Evolutionary conservation across 2,113 vertebrate genomes (phyloP), one percentile per base, ranked within the genome.

Genomic region (Macquaria australasica): DNA sequence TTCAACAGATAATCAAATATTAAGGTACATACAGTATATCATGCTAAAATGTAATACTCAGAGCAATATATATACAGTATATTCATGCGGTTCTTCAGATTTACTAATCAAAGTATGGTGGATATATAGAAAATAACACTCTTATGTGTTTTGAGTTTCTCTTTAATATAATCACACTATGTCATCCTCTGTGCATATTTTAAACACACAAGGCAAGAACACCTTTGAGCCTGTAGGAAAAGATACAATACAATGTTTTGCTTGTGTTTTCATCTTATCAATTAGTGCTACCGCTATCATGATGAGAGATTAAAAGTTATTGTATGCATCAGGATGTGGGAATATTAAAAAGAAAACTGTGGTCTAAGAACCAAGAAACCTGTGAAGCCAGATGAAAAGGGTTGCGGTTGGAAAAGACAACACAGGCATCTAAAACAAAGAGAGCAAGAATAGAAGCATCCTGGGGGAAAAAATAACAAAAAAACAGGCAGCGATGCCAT

Each of bases 361-460:
- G 28, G 11, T 56, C 20, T 64, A 78, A 64, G 79, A 85, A 72
- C 14, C 12, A 78, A 63, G 3, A 80, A 87, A 73, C 72, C 14
- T 74, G 12, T 70, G 60, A 84, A 84, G 51, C 8, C 6, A 64
- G 55, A 91, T 83, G 68, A 89, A 86, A 86, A 82, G 50, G 43
- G 9, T 55, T 80, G 43, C 20, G 5, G 41, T 69, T 82, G 64
- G 77, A 82, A 88, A 85, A 79, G 64, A 90, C 79, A 90, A 83
- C 77, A 89, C 34, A 82, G 8, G 7, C n/a, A 51, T 83, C 25
- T 63, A 16, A 50, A 58, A 81, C 83, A 76, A 48, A 11, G n/a
- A 69, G 18, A 80, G 66, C 64, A 10, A 75, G 43, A 89, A 87
- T 68, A 92, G 74, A 80, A 84, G 70, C 80, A 83, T 89, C 87